Evolutionary conservation across 2,797 vertebrate genomes (phyloP), one percentile per base, ranked within the genome.

Genomic region (Takifugu rubripes): DNA sequence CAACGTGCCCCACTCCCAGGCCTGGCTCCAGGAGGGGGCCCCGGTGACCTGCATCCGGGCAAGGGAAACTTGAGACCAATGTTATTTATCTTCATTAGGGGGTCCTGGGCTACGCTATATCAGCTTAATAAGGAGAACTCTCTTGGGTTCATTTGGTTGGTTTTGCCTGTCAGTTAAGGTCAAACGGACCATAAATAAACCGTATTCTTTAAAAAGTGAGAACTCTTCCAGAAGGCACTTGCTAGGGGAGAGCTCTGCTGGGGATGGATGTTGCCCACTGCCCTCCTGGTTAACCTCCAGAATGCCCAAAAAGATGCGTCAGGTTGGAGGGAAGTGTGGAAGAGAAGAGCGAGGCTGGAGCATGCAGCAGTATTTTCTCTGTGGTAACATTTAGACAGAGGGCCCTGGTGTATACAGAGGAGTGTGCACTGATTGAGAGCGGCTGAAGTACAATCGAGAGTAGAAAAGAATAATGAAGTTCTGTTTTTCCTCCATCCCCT

Each of bases 381-480:
- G 78, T 76, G 76, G 81, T 82, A 88, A 85, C 83, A 88, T 91
- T 91, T 89, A 80, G 77, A 89, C 80, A 86, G 77, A 27, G 33
- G 58, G 64, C 81, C 60, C 76, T 21, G 2, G 79, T 83, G 86
- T 64, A 77, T 75, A 66, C 1, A 70, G 58, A 55, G 83, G 71
- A 80, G 78, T 67, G 65, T 72, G 61, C 70, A 88, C 80, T 84
- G 84, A 90, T 79, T 83, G 79, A 83, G 68, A 54, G 65, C 54
- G 59, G 64, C 75, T 78, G 66, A 64, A 74, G 58, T 66, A 59
- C 77, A 76, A 77, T 66, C 54, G 68, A 71, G 60, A 78, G 59
- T 43, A 54, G 27, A 49, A 52, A 25, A 27, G 55, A 67, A 64
- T 51, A 61, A 66, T 55, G 40, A 54, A 70, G 54, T 49, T 72